Conservation (phyloP, 2,888 invertebrate species). For the Thumatha senex region DNA sequence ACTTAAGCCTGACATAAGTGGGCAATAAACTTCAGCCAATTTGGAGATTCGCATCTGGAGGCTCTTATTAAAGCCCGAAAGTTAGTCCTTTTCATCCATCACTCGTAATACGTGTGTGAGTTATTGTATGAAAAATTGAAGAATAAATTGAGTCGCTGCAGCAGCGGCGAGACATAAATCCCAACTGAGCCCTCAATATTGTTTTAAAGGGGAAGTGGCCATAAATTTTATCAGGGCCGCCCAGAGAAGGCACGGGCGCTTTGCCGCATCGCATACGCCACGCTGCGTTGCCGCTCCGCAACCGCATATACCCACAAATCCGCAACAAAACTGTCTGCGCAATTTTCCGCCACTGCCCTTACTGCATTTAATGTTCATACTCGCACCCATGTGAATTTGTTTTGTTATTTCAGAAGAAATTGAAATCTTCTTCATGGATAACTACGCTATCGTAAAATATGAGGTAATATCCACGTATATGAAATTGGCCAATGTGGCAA, state of each 20-base stretch:
- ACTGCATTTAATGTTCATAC: slow-evolving; percentile 64
- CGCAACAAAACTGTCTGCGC: slow-evolving; percentile 54
- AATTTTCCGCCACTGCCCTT: slow-evolving; percentile 73
- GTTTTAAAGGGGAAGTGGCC: slow-evolving; percentile 84
- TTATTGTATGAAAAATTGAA: slow-evolving; percentile 84
- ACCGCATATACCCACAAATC: slow-evolving; percentile 19
- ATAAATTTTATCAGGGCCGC: slow-evolving; percentile 83
- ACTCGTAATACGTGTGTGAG: slow-evolving; percentile 84
- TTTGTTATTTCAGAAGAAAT: slow-evolving; percentile 61
- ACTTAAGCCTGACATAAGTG: slow-evolving; percentile 84
- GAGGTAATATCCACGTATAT: slow-evolving; percentile 29
- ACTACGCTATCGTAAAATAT: slow-evolving; percentile 38
- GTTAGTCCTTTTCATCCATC: slow-evolving; percentile 84
- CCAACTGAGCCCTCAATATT: slow-evolving; percentile 85
- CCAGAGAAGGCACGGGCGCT: slow-evolving; percentile 63
- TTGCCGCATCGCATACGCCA: slow-evolving; percentile 34
- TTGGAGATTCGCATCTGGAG: slow-evolving; percentile 84
- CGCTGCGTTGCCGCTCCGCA: slow-evolving; percentile 28
- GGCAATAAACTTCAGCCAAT: slow-evolving; percentile 84
- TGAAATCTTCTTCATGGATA: slow-evolving; percentile 54
- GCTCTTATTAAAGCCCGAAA: slow-evolving; percentile 84
- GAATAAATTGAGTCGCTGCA: slow-evolving; percentile 84
- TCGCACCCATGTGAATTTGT: slow-evolving; percentile 61
- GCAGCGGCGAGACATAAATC: slow-evolving; percentile 83
- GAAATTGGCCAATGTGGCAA: slow-evolving; percentile 30